Percentiles rank a stretch among this genome's conserved stretches.
phyloP scores from a whole-genome alignment of 1,140 invertebrate genomes.

The Oedothorax gibbosus region DNA sequence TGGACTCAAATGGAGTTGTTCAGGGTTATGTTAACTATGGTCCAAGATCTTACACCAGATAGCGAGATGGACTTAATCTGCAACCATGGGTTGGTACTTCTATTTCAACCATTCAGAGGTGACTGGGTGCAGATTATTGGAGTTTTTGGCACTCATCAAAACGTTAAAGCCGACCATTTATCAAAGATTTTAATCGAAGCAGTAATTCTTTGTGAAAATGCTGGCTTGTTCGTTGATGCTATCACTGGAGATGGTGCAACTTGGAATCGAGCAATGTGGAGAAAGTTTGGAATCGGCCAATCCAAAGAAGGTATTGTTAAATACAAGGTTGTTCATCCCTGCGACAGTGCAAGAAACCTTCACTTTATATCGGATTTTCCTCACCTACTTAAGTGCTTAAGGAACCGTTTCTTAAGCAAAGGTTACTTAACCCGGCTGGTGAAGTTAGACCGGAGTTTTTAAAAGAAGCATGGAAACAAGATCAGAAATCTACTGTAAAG shows the following conservation, averaged over 20 bases:
- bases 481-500: too few species aligned
- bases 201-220: not conserved
- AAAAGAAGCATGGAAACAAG: too few species aligned
- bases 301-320: not conserved
- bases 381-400: conserved; percentile 1
- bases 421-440: too few species aligned
- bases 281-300: not conserved
- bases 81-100: not conserved
- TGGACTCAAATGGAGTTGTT: not conserved
- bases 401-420: not conserved
- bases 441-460: too few species aligned
- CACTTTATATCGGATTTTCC: conserved; percentile 26
- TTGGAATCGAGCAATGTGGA: conserved; percentile 26
- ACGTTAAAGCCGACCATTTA: not conserved
- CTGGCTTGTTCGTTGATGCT: conserved; percentile 21
- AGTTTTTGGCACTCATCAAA: conserved; percentile 4
- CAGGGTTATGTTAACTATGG: conserved; percentile 20
- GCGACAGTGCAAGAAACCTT: not conserved
- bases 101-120: not conserved
- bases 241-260: conserved; percentile 15
- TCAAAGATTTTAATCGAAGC: conserved; percentile 2
- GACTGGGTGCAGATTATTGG: conserved; percentile 13
- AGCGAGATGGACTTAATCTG: not conserved
- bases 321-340: conserved; percentile 22
- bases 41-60: not conserved